phyloP scores from a whole-genome alignment of 2,113 vertebrate genomes.

The Tragulus kanchil region DNA sequence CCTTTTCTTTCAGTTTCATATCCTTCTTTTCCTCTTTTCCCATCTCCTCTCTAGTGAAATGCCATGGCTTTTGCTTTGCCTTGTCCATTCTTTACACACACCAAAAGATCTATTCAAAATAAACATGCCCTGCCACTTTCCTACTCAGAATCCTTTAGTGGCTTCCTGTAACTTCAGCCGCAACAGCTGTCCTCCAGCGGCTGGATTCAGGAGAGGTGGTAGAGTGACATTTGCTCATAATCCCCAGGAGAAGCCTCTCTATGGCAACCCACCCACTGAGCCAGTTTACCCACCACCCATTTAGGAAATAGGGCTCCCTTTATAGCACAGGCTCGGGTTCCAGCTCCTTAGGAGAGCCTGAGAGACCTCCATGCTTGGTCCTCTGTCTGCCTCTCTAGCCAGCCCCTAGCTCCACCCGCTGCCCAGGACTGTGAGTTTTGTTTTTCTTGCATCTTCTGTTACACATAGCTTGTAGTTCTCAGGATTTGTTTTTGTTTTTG shows the following conservation, averaged over 20 bases:
- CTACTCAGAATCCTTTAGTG: background rate
- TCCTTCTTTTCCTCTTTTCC: background rate
- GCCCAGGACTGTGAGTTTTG: background rate
- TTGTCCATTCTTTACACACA: background rate
- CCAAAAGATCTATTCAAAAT: background rate
- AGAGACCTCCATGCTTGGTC: background rate
- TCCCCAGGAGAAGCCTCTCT: background rate
- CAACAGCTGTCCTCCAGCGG: background rate
- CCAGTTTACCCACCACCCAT: background rate
- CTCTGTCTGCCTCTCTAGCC: background rate
- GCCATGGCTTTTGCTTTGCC: background rate
- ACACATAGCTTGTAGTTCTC: background rate
- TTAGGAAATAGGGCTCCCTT: accelerated
- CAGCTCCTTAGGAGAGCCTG: too few species aligned
- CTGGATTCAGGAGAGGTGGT: background rate
- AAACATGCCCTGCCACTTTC: background rate
- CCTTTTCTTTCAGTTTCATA: background rate
- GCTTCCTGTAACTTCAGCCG: background rate
- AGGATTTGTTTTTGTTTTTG: background rate
- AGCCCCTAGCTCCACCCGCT: background rate
- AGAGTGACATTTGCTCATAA: background rate
- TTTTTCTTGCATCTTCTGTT: background rate
- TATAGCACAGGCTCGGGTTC: background rate
- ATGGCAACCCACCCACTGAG: background rate
- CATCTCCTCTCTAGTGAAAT: background rate